A percentile compares a stretch with the other conserved stretches of the same genome.
Evolutionary conservation across 2,797 vertebrate species (phyloP).

Genomic region (Propithecus deckenii): DNA sequence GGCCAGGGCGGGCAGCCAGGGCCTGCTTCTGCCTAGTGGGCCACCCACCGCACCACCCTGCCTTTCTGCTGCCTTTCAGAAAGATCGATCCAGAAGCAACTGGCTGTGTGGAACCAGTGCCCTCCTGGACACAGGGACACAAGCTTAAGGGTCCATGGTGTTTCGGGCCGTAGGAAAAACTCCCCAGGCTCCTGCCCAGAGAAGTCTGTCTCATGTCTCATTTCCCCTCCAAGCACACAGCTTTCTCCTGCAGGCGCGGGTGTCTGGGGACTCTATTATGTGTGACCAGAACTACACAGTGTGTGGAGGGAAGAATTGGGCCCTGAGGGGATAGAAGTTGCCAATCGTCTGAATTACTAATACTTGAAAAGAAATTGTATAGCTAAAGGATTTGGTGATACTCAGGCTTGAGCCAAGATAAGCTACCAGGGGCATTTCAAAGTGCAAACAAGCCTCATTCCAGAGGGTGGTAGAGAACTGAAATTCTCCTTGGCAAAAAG

Average conservation of each 20-base stretch:
- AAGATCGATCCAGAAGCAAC: background rate
- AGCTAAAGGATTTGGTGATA: background rate
- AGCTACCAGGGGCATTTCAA: background rate
- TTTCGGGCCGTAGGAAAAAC: background rate
- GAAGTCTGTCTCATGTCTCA: background rate
- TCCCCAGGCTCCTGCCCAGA: background rate
- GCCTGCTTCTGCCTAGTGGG: background rate
- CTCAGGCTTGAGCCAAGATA: background rate
- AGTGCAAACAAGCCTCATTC: background rate
- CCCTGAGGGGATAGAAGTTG: constrained; percentile 20
- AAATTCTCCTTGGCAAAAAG: background rate
- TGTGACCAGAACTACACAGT: constrained; percentile 19
- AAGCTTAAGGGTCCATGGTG: background rate
- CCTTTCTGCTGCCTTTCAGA: background rate
- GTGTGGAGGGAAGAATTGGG: constrained; percentile 34
- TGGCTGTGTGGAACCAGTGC: rapidly evolving
- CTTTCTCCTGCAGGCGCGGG: background rate
- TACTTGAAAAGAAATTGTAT: constrained; percentile 39
- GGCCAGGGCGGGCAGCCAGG: background rate
- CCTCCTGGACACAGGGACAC: background rate
- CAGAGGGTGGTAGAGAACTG: background rate
- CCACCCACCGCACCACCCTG: background rate
- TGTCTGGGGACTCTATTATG: constrained; percentile 51
- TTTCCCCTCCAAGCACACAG: background rate
- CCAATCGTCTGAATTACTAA: constrained; percentile 49